Evolutionary conservation across 2,797 vertebrate species (phyloP), one percentile per base, ranked within the genome.

Genomic region (Poeciliopsis paucimaculata): DNA sequence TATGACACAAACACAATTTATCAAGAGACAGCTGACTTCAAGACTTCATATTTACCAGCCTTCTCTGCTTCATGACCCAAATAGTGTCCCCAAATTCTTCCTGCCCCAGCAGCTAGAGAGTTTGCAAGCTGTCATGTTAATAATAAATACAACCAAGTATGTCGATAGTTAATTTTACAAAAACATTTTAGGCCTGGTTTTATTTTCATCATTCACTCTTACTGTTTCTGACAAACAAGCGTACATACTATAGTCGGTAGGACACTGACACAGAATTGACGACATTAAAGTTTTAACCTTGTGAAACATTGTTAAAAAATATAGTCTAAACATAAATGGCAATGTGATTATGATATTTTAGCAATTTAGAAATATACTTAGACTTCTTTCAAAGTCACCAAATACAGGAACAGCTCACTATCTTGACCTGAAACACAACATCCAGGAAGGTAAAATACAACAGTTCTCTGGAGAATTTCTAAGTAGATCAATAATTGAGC

Each of bases 1-100:
- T 76, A 75, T 78, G 73, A 80, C 55, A 81, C n/a, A 71, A 80
- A 83, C 79, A 79, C 62, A 84, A 72, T 66, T 20, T 68, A 71
- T 75, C 62, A 78, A 76, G 60, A 46, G 78, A 68, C 4, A 5
- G 18, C 47, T 20, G 41, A 43, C 68, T 72, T 78, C 53, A 81
- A 73, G 60, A 36, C 81, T 51, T 71, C 26, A 18, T 20, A 47
- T 55, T 84, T 84, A 72, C 64, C 60, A 84, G 64, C 26, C 39
- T 62, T 73, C 34, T 75, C 53, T 73, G 75, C 66, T 49, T 85
- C 45, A 0, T 79, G 76, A 82, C 82, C 77, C 78, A 16, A 12
- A 85, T 87, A 75, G 70, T 72, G 39, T 1, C 72, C 45, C 43
- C 47, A 73, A 76, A 78, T 62, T 72, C 4, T 79, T 41, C 49